Percentiles rank a stretch among this genome's conserved stretches.
phyloP scores from a whole-genome alignment of 2,888 invertebrate species.

The Callimorpha dominula region DNA sequence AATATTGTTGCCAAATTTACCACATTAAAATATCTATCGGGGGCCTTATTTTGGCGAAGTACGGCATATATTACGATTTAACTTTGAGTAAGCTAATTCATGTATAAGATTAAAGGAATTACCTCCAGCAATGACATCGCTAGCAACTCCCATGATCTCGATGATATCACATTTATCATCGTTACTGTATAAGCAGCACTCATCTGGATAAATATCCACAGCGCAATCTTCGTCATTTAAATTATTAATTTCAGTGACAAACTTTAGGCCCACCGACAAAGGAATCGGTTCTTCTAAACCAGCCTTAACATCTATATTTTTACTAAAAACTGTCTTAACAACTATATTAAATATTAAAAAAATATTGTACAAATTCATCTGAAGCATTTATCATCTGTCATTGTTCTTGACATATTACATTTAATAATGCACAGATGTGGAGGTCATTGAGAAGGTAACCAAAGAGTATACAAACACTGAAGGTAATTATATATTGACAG shows the following conservation, averaged over 20 bases:
- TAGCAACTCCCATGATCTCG: slow-evolving; percentile 63
- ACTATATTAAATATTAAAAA: slow-evolving; percentile 65
- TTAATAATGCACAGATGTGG: neutral
- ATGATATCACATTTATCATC: slow-evolving; percentile 65
- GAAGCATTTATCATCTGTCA: slow-evolving; percentile 46
- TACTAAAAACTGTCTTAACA: slow-evolving; percentile 43
- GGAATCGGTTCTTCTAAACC: slow-evolving; percentile 56
- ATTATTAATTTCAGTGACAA: slow-evolving; percentile 66
- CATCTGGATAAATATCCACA: slow-evolving; percentile 65
- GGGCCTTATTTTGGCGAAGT: neutral
- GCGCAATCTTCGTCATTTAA: slow-evolving; percentile 61
- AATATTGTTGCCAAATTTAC: neutral
- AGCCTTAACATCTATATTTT: slow-evolving; percentile 52
- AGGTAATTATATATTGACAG: too few relatives aligned
- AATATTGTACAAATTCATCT: slow-evolving; percentile 71
- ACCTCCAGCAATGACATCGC: slow-evolving; percentile 64
- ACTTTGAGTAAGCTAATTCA: neutral
- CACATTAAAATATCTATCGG: neutral
- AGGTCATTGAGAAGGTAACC: neutral
- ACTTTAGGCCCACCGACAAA: slow-evolving; percentile 62
- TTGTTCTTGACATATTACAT: slow-evolving; percentile 35
- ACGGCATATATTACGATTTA: neutral
- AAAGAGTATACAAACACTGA: too few relatives aligned
- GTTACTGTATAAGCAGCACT: slow-evolving; percentile 67
- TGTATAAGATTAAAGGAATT: slow-evolving; percentile 5